These are phyloP conservation scores for Entelurus aequoreus DNA, from an alignment of 2,113 vertebrate species.

Conservation along the genomic window DNA sequence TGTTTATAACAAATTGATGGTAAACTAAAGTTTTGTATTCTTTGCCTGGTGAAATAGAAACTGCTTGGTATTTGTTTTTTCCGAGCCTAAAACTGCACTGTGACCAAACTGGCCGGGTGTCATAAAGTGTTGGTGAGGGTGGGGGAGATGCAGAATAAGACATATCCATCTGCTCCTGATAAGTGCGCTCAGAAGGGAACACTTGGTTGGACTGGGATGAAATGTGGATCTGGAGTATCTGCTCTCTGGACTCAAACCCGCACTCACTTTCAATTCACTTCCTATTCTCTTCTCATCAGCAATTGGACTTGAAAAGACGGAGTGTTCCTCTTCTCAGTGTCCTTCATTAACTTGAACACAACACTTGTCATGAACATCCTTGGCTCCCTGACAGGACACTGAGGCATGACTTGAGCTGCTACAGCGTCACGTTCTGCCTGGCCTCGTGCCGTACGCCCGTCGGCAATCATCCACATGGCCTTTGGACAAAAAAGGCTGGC, in stretches of 20 bases:
- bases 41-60: constrained; percentile 75
- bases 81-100: constrained; percentile 85
- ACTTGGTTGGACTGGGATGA: constrained; percentile 39
- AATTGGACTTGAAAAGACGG: constrained; percentile 43
- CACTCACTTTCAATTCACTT: constrained; percentile 1
- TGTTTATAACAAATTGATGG: no score
- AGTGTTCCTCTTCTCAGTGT: constrained; percentile 45
- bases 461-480: constrained; percentile 23
- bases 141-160: constrained; percentile 76
- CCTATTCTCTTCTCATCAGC: constrained; percentile 19
- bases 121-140: constrained; percentile 70
- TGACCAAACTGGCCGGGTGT: constrained; percentile 90
- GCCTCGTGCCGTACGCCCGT: constrained; percentile 29
- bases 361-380: constrained; percentile 68
- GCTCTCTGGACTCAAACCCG: constrained; percentile 52
- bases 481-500: constrained; percentile 43
- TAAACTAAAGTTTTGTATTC: constrained; percentile 38
- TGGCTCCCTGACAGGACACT: neutral
- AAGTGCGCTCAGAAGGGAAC: constrained; percentile 71
- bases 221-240: constrained; percentile 60
- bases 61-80: constrained; percentile 78
- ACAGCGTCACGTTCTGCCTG: constrained; percentile 32
- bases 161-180: constrained; percentile 86
- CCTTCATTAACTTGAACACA: constrained; percentile 54
- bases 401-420: constrained; percentile 24